Evolutionary conservation across 2,797 vertebrate genomes (phyloP).

Genomic region (Rhinogobio ventralis): DNA sequence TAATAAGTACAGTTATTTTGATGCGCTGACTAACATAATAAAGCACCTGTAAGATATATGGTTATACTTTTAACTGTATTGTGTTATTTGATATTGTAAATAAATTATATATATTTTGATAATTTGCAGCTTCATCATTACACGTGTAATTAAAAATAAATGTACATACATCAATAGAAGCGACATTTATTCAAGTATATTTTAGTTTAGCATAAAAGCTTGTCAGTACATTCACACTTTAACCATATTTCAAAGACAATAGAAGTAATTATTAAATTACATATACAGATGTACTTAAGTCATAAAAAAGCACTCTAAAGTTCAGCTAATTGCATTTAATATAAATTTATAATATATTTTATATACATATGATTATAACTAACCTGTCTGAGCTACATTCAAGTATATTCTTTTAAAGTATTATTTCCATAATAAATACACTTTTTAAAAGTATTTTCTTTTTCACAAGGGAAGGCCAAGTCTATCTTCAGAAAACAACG

Average conservation of each 20-base stretch:
- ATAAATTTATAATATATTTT: not conserved
- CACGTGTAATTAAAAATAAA: not conserved
- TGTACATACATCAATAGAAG: not conserved
- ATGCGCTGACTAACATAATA: not conserved
- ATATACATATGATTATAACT: not conserved
- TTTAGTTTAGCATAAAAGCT: too few relatives aligned
- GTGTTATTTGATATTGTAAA: not conserved
- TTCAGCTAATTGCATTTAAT: not conserved
- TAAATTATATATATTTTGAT: not conserved
- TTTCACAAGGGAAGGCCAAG: constrained; percentile 1
- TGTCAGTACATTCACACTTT: not conserved
- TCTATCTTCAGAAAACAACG: not conserved
- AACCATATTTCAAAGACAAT: not conserved
- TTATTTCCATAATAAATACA: not conserved
- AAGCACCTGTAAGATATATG: too few relatives aligned
- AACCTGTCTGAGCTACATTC: not conserved
- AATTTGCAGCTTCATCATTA: not conserved
- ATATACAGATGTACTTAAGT: not conserved
- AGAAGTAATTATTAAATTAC: not conserved
- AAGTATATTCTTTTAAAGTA: not conserved
- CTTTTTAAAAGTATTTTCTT: not conserved
- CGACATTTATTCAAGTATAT: too few relatives aligned
- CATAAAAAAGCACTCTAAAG: not conserved
- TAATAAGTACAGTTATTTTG: not conserved
- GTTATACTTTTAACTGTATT: not conserved